These are phyloP conservation scores for Oncorhynchus masou DNA, from an alignment of 2,113 vertebrate genomes.

Conservation along the genomic window DNA sequence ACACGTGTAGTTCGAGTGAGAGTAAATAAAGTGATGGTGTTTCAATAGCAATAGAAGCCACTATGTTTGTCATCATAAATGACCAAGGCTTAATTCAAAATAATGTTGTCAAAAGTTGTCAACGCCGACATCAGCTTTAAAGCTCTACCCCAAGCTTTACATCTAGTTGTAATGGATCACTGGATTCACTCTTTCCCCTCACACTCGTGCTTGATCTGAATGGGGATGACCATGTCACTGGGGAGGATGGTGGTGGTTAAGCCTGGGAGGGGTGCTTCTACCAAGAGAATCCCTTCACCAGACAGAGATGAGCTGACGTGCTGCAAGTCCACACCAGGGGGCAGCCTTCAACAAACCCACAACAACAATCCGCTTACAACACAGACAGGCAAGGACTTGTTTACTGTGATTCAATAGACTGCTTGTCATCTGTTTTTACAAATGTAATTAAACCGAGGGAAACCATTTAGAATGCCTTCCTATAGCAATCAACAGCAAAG, in stretches of 20 bases:
- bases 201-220: conserved; percentile 59
- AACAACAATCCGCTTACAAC: too few species aligned
- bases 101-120: not conserved
- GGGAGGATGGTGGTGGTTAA: conserved; percentile 7
- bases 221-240: conserved; percentile 60
- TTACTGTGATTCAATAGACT: too few species aligned
- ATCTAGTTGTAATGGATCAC: not conserved
- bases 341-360: conserved; percentile 53
- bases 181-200: conserved; percentile 36
- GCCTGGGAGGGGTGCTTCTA: conserved; percentile 57
- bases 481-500: not conserved
- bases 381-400: too few species aligned
- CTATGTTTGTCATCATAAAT: not conserved
- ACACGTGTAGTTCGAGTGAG: not conserved
- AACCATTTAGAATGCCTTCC: not conserved
- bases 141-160: not conserved
- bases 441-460: not conserved
- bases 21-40: not conserved
- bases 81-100: not conserved
- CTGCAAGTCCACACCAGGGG: conserved; percentile 59
- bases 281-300: conserved; percentile 59
- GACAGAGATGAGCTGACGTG: conserved; percentile 67
- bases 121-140: not conserved
- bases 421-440: not conserved
- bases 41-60: not conserved